Evolutionary conservation across 2,888 invertebrate genomes (phyloP).

Genomic region (Euproctis similis): DNA sequence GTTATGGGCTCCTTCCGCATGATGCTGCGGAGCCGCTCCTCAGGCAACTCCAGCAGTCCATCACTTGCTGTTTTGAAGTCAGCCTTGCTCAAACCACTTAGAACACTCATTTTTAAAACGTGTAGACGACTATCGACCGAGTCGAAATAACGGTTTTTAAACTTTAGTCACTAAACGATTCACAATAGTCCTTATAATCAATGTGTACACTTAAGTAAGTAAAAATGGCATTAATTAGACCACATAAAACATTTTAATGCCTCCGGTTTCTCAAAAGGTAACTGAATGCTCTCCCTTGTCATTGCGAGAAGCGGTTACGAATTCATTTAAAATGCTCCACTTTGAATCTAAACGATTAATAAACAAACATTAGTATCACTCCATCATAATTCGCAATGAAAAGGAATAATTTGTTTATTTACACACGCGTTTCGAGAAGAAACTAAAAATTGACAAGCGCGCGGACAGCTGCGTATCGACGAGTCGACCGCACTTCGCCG

Average conservation of each 20-base stretch:
- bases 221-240: slow-evolving; percentile 62
- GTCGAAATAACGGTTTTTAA: slow-evolving; percentile 50
- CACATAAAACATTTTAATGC: slow-evolving; percentile 73
- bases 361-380: slow-evolving; percentile 69
- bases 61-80: slow-evolving; percentile 78
- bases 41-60: slow-evolving; percentile 83
- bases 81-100: slow-evolving; percentile 71
- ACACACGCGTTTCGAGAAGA: slow-evolving; percentile 69
- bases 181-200: slow-evolving; percentile 69
- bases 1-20: slow-evolving; percentile 84
- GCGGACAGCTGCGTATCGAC: slow-evolving; percentile 73
- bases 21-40: slow-evolving; percentile 80
- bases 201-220: slow-evolving; percentile 69
- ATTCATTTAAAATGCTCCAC: slow-evolving; percentile 63
- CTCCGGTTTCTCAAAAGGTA: slow-evolving; percentile 72
- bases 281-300: slow-evolving; percentile 72
- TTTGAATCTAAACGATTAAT: slow-evolving; percentile 55
- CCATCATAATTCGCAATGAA: slow-evolving; percentile 60
- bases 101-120: slow-evolving; percentile 71
- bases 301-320: slow-evolving; percentile 73
- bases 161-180: slow-evolving; percentile 61
- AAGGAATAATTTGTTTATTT: slow-evolving; percentile 70
- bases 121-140: slow-evolving; percentile 65
- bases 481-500: slow-evolving; percentile 75
- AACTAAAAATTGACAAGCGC: slow-evolving; percentile 65